Evolutionary conservation across 2,888 invertebrate genomes (phyloP).

Genomic region (Tetramorium bicarinatum): DNA sequence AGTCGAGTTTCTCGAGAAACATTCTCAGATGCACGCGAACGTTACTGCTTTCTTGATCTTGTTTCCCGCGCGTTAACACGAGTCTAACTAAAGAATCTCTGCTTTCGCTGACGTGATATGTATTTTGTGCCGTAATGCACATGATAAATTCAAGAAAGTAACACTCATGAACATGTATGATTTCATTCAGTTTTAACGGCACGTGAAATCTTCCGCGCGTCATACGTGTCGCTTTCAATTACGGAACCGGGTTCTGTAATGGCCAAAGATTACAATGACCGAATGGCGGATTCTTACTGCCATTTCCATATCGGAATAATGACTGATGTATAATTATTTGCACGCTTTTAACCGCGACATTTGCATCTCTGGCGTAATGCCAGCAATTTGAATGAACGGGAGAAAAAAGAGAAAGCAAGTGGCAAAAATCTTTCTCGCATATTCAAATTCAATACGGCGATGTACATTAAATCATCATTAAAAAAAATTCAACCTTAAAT

Average conservation of each 20-base stretch:
- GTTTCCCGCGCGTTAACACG: slow-evolving; percentile 25
- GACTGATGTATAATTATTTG: slow-evolving; percentile 43
- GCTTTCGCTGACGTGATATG: slow-evolving; percentile 39
- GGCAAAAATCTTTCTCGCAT: background rate
- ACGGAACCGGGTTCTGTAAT: slow-evolving; percentile 39
- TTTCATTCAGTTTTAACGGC: slow-evolving; percentile 48
- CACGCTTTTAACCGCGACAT: slow-evolving; percentile 40
- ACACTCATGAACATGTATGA: slow-evolving; percentile 51
- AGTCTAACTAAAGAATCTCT: slow-evolving; percentile 1
- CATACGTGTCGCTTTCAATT: slow-evolving; percentile 49
- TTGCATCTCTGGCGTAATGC: slow-evolving; percentile 31
- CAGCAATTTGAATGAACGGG: slow-evolving; percentile 12
- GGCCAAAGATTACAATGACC: slow-evolving; percentile 40
- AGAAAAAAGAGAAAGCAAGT: background rate
- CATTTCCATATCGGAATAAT: slow-evolving; percentile 41
- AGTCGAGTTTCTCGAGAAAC: background rate
- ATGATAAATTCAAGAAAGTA: slow-evolving; percentile 49
- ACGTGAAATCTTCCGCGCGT: slow-evolving; percentile 39
- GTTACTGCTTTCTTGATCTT: slow-evolving; percentile 2
- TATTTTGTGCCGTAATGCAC: slow-evolving; percentile 41
- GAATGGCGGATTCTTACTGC: slow-evolving; percentile 1
- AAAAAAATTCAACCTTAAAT: slow-evolving; percentile 19
- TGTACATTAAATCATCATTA: background rate
- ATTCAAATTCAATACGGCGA: slow-evolving; percentile 1
- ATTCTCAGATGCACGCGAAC: background rate